Evolutionary conservation across 2,113 vertebrate species (phyloP).

Genomic region (Nerophis ophidion): DNA sequence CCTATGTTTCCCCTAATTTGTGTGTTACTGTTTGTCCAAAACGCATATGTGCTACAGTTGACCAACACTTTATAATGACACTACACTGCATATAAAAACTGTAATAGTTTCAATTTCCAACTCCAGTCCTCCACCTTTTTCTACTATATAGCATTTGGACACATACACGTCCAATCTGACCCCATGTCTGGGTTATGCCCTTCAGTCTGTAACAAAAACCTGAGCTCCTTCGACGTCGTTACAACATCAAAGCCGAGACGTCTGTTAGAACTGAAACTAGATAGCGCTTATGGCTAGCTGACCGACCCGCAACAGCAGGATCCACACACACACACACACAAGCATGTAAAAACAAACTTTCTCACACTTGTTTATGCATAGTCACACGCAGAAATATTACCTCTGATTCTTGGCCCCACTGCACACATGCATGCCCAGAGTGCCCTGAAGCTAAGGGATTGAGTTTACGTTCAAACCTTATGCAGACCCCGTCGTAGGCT

Average conservation of each 20-base stretch:
- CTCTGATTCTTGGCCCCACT: conserved; percentile 11
- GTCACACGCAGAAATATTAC: conserved; percentile 7
- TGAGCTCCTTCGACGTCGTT: conserved; percentile 3
- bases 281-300: conserved; percentile 38
- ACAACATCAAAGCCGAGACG: conserved; percentile 48
- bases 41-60: neutral
- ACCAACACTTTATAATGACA: neutral
- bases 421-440: neutral
- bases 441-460: conserved; percentile 2
- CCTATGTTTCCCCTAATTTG: no score
- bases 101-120: neutral
- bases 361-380: conserved; percentile 22
- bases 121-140: conserved; percentile 1
- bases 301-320: conserved; percentile 34
- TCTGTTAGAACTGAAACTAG: conserved; percentile 51
- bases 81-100: neutral
- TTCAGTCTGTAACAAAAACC: conserved; percentile 45
- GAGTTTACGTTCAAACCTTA: conserved; percentile 15
- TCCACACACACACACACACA: conserved; percentile 29
- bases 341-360: conserved; percentile 13
- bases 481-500: conserved; percentile 10
- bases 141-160: neutral
- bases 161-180: conserved; percentile 22
- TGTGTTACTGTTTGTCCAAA: no score
- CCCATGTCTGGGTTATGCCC: conserved; percentile 35